Base-by-base conservation (phyloP, 2,797 vertebrate genomes). In the Rhinella marina region DNA sequence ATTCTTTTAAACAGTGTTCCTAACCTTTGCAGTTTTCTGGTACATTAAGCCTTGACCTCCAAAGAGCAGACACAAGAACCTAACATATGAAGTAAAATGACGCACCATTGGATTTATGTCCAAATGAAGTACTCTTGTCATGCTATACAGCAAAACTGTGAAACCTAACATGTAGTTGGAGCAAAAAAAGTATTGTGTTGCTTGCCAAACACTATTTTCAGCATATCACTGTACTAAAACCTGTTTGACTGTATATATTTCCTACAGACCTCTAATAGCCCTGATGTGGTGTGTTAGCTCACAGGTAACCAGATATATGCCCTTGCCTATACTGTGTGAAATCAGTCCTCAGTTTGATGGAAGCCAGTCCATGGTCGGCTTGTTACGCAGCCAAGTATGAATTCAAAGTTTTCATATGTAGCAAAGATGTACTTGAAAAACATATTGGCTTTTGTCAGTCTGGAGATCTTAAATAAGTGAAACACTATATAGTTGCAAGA, bases 281-380 rank as follows among this genome's bases (percentile, higher is more conserved):
- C 77, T 85, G 32, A 48, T 82, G n/a, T 81, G 75, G 64, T 56
- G 62, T 52, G 77, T 88, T 84, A 72, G 76, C 56, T 88, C 87
- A 84, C 80, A 88, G 66, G 87, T 72, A 80, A 83, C 76, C 75
- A 84, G 76, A 88, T 80, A 88, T 76, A 29, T 68, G 32, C 82
- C 62, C 52, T 48, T 84, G 82, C 52, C 73, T 84, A 84, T n/a
- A 75, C 27, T 83, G 57, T 78, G 70, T 59, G 48, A n/a, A 78
- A 84, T 79, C 50, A 79, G 32, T 78, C 66, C 64, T 80, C 61
- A 73, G 29, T 72, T 80, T 88, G 76, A 88, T 85, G 70, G 76
- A 88, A 88, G 87, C 82, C 82, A 85, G 82, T 62, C 25, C 78
- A 27, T 21, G 29, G n/a, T 62, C 87, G 64, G 76, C 68, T 85